These are phyloP conservation scores for Drosophila mayaguana DNA, from an alignment of 2,888 invertebrate genomes.

Conservation along the genomic window DNA sequence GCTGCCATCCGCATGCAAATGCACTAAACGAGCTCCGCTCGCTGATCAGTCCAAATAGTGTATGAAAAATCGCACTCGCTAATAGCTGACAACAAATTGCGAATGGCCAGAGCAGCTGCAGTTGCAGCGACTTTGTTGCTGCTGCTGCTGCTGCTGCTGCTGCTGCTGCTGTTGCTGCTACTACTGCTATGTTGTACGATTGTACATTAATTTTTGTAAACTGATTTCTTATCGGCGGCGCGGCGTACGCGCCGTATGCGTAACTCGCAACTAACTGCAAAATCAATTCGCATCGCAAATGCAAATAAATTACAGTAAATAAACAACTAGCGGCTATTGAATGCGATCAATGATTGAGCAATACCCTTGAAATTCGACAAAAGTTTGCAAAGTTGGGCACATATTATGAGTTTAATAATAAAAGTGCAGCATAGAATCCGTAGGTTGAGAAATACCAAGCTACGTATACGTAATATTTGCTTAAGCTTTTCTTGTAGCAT, in stretches of 20 bases:
- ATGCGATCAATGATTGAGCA: fast-evolving
- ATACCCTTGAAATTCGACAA: slow-evolving; percentile 12
- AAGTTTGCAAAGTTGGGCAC: not conserved
- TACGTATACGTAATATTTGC: not conserved
- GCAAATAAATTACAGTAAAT: slow-evolving; percentile 62
- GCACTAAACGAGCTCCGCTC: slow-evolving; percentile 15
- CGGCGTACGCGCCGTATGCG: slow-evolving; percentile 66
- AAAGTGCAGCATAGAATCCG: not conserved
- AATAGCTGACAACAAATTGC: slow-evolving; percentile 78
- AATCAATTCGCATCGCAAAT: slow-evolving; percentile 64
- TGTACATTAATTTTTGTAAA: slow-evolving; percentile 66
- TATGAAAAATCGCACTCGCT: slow-evolving; percentile 68
- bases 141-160: not conserved
- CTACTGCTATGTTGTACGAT: slow-evolving; percentile 14
- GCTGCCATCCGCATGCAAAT: slow-evolving; percentile 33
- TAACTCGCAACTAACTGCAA: slow-evolving; percentile 61
- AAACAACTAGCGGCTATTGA: slow-evolving; percentile 11
- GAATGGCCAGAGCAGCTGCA: slow-evolving; percentile 46
- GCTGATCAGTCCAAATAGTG: slow-evolving; percentile 46
- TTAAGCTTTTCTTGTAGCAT: not conserved
- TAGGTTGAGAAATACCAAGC: not conserved
- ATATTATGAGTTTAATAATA: not conserved
- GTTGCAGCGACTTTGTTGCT: slow-evolving; percentile 27
- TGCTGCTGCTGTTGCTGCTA: slow-evolving; percentile 3
- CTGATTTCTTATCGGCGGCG: slow-evolving; percentile 72